Percentiles rank a stretch among this genome's conserved stretches.
phyloP scores from a whole-genome alignment of 2,888 invertebrate genomes.

The Hoplodrina blanda region DNA sequence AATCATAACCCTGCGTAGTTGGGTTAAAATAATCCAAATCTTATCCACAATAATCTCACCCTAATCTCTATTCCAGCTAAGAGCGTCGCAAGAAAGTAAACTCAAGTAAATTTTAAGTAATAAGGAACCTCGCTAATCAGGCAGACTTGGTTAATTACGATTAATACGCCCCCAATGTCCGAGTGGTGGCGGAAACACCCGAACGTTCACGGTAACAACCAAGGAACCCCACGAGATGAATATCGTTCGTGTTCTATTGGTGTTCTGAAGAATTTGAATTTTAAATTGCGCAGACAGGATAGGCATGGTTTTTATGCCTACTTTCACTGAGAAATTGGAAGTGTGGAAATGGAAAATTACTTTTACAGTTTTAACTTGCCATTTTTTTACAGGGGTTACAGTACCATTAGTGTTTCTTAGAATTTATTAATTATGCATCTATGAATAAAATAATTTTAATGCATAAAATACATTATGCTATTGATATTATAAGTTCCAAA shows the following conservation, averaged over 20 bases:
- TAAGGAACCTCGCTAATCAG: constrained; percentile 84
- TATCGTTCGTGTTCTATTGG: constrained; percentile 54
- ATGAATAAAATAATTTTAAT: too few species aligned
- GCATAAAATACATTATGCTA: too few species aligned
- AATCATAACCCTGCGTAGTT: too few species aligned
- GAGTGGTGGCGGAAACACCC: constrained; percentile 52
- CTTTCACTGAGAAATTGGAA: not conserved
- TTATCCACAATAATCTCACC: constrained; percentile 66
- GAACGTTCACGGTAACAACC: constrained; percentile 46
- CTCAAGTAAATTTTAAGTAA: constrained; percentile 86
- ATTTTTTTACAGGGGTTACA: not conserved
- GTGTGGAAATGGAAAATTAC: too few species aligned
- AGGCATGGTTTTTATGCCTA: constrained; percentile 33
- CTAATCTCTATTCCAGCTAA: constrained; percentile 68
- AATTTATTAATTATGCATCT: too few species aligned
- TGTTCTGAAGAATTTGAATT: constrained; percentile 56
- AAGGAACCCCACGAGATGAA: constrained; percentile 53
- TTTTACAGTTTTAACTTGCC: not conserved
- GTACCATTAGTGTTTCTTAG: not conserved
- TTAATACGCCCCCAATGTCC: constrained; percentile 76
- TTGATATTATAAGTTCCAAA: too few species aligned
- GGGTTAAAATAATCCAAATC: constrained; percentile 28
- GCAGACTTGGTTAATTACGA: constrained; percentile 79
- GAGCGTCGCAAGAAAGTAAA: constrained; percentile 82
- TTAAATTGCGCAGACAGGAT: constrained; percentile 45